A percentile compares a stretch with the other conserved stretches of the same genome.
phyloP scores from a whole-genome alignment of 2,888 invertebrate species.

The Rambutsinella grinnellia region DNA sequence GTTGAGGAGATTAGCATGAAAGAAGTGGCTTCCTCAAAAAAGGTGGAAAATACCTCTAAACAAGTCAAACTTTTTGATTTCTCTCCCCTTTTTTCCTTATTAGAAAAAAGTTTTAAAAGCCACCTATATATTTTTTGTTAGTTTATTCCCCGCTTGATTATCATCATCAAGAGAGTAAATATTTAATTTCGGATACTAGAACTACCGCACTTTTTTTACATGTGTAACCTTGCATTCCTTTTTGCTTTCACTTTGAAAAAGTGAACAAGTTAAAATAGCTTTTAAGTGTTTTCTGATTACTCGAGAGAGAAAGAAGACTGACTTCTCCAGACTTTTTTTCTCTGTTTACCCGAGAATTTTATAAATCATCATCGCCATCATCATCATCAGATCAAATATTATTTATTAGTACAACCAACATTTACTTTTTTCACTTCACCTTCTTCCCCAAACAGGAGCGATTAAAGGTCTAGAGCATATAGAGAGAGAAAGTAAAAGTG shows the following conservation, averaged over 20 bases:
- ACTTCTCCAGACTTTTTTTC: slow-evolving; percentile 3
- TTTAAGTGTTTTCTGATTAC: slow-evolving; percentile 22
- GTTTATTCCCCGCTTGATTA: slow-evolving; percentile 33
- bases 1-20: no score
- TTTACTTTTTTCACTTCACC: slow-evolving; percentile 16
- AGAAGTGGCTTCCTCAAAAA: no score
- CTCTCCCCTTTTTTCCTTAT: not conserved
- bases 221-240: not conserved
- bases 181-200: slow-evolving; percentile 44
- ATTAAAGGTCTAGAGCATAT: slow-evolving; percentile 12
- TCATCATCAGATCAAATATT: slow-evolving; percentile 33
- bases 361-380: not conserved
- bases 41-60: no score
- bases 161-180: slow-evolving; percentile 44
- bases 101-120: no score
- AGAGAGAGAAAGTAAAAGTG: slow-evolving; percentile 2
- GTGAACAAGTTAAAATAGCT: slow-evolving; percentile 1
- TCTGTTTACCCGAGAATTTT: slow-evolving; percentile 6
- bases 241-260: not conserved
- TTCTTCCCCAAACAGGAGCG: not conserved
- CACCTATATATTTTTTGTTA: slow-evolving; percentile 27
- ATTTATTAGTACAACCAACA: slow-evolving; percentile 34
- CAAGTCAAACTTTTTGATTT: no score
- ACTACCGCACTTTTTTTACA: not conserved
- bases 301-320: slow-evolving; percentile 22